Evolutionary conservation across 2,888 invertebrate species (phyloP).

Genomic region (Leptinotarsa haldemani): DNA sequence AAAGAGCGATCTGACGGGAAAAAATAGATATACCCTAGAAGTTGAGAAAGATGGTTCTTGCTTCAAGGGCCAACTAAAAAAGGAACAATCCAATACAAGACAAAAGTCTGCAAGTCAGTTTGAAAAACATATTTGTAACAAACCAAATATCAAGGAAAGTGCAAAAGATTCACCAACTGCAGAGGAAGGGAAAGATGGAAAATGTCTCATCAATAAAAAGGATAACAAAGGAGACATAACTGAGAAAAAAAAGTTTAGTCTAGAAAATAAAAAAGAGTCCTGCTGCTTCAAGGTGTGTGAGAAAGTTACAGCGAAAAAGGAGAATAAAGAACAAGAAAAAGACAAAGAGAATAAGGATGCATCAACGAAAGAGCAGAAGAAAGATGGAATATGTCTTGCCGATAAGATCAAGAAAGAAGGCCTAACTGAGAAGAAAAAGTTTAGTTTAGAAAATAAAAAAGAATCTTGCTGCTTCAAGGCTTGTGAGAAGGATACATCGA

Average conservation of each 20-base stretch:
- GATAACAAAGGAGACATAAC: neutral
- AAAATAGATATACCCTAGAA: slow-evolving; percentile 8
- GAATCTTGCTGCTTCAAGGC: slow-evolving; percentile 3
- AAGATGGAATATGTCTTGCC: neutral
- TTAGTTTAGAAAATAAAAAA: neutral
- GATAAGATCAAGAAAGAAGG: neutral
- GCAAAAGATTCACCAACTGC: neutral
- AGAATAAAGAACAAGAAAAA: neutral
- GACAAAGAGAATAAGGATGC: neutral
- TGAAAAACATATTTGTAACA: neutral
- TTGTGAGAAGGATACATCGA: neutral
- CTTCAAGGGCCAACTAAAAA: neutral
- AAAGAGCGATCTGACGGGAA: neutral
- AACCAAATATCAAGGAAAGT: neutral
- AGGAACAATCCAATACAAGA: neutral
- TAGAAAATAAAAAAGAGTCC: neutral
- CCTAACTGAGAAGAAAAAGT: neutral
- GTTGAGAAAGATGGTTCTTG: slow-evolving; percentile 7
- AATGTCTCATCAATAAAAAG: neutral
- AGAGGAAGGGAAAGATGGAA: neutral
- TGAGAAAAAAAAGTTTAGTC: neutral
- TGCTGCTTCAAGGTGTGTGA: neutral
- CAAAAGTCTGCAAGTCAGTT: neutral
- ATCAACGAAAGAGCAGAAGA: neutral
- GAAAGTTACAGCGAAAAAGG: neutral